These are phyloP conservation scores for Corythornis vintsioides DNA, from an alignment of 2,113 vertebrate genomes.

Conservation along the genomic window DNA sequence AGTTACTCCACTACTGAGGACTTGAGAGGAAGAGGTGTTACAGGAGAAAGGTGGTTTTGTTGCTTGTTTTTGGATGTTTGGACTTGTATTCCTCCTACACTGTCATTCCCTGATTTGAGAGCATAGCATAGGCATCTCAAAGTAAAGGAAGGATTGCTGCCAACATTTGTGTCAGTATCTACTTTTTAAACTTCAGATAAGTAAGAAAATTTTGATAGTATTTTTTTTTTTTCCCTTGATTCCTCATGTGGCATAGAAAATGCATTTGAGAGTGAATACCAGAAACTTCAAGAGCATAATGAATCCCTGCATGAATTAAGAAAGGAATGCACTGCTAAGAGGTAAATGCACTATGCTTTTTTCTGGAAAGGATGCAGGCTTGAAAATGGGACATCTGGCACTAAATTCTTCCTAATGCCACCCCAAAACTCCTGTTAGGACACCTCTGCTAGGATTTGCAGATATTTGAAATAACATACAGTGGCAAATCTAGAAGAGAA, in stretches of 20 bases:
- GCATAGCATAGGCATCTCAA: background rate
- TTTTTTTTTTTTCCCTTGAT: background rate
- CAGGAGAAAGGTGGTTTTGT: background rate
- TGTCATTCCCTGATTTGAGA: background rate
- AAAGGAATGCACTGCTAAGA: slow-evolving; percentile 95
- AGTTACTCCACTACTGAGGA: background rate
- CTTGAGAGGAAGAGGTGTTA: background rate
- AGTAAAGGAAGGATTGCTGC: background rate
- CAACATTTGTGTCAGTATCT: background rate
- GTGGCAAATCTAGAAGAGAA: background rate
- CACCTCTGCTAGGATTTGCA: background rate
- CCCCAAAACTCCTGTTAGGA: background rate
- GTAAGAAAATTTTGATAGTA: background rate
- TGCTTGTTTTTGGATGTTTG: background rate
- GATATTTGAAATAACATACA: background rate
- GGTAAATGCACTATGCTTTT: slow-evolving; percentile 74
- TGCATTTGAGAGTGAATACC: slow-evolving; percentile 80
- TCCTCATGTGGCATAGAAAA: slow-evolving; percentile 77
- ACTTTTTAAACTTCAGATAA: background rate
- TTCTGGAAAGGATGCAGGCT: background rate
- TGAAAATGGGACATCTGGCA: background rate
- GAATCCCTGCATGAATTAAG: slow-evolving; percentile 85
- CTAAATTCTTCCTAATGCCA: background rate
- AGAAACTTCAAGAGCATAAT: slow-evolving; percentile 85
- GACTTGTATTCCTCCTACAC: background rate